These are phyloP conservation scores for Ylistrum balloti DNA, from an alignment of 1,140 invertebrate species.

Conservation along the genomic window DNA sequence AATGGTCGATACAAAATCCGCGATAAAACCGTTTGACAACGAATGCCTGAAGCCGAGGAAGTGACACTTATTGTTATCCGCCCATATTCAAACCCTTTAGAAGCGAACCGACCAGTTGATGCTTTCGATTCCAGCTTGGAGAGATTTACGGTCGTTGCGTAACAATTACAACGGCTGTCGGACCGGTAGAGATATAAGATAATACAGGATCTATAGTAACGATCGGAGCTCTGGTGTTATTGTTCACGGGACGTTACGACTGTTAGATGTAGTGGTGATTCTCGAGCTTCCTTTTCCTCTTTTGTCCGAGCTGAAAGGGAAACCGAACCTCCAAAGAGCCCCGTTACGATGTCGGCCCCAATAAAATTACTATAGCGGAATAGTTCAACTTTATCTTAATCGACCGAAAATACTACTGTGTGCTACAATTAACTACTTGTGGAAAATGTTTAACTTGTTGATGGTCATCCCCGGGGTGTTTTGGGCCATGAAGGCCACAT, in stretches of 20 bases:
- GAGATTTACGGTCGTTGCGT: background rate
- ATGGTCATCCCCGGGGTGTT: background rate
- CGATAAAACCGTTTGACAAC: too few species aligned
- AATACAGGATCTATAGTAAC: background rate
- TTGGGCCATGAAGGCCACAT: background rate
- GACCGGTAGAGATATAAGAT: background rate
- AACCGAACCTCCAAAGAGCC: background rate
- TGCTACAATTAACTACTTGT: constrained; percentile 15
- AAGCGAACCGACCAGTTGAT: background rate
- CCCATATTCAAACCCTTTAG: too few species aligned
- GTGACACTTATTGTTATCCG: too few species aligned
- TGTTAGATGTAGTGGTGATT: background rate
- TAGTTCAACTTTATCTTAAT: background rate
- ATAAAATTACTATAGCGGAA: background rate
- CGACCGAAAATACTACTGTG: background rate
- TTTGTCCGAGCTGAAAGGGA: constrained; percentile 10
- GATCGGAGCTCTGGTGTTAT: background rate
- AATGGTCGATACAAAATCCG: too few species aligned
- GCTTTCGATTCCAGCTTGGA: background rate
- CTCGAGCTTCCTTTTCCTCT: constrained; percentile 14
- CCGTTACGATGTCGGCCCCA: background rate
- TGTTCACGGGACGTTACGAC: background rate
- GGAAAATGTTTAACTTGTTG: background rate
- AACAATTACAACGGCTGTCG: background rate
- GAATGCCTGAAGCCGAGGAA: too few species aligned